phyloP scores from a whole-genome alignment of 2,888 invertebrate species.

The Harpalus rubripes region DNA sequence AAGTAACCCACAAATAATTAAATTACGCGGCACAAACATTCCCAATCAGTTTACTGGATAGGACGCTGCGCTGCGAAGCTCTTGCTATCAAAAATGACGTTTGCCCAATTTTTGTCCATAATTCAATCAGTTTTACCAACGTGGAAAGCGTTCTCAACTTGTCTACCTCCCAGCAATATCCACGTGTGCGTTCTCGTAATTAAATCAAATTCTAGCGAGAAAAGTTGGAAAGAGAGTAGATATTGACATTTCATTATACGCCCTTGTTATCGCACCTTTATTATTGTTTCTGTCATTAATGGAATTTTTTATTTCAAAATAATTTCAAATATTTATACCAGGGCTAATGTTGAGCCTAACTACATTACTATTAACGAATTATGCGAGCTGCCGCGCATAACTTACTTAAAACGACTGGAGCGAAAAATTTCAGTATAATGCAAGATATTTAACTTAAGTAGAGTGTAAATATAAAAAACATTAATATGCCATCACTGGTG shows the following conservation, averaged over 20 bases:
- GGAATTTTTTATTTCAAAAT: too few species aligned
- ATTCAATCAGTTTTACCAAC: constrained; percentile 34
- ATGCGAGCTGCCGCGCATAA: too few species aligned
- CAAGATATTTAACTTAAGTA: too few species aligned
- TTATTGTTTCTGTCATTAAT: neutral
- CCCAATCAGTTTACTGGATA: constrained; percentile 26
- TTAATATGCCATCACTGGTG: too few species aligned
- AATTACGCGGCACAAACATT: constrained; percentile 44
- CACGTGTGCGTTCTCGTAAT: constrained; percentile 8
- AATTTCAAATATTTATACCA: too few species aligned
- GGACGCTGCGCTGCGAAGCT: neutral
- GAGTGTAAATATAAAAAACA: too few species aligned
- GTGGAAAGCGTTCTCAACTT: constrained; percentile 21
- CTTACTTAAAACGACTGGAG: too few species aligned
- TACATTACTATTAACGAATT: too few species aligned
- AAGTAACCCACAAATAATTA: constrained; percentile 52
- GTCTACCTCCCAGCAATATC: constrained; percentile 27
- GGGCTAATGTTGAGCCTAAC: too few species aligned
- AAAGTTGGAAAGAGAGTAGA: constrained; percentile 27
- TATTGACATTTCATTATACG: constrained; percentile 4
- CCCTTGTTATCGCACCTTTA: constrained; percentile 2
- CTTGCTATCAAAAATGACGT: constrained; percentile 14
- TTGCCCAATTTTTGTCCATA: constrained; percentile 32
- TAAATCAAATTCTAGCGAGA: constrained; percentile 24
- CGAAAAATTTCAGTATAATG: too few species aligned